Evolutionary conservation across 2,797 vertebrate genomes (phyloP).

Genomic region (Sebastes taczanowskii): DNA sequence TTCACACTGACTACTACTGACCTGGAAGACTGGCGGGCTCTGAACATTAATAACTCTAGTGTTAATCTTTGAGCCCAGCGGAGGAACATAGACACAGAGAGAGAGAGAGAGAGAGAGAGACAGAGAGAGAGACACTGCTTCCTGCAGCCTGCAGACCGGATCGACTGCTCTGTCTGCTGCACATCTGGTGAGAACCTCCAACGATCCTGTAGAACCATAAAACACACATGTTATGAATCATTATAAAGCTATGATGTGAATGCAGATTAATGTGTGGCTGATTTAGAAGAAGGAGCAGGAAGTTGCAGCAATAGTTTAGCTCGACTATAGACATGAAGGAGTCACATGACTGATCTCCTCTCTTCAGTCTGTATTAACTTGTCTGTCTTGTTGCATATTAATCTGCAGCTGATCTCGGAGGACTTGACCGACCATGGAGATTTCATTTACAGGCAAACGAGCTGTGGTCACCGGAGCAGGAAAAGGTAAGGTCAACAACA

Average conservation of each 20-base stretch:
- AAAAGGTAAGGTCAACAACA: no score
- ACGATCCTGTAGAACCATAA: not conserved
- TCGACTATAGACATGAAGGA: not conserved
- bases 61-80: not conserved
- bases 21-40: not conserved
- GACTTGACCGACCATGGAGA: no score
- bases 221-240: not conserved
- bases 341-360: not conserved
- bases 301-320: no score
- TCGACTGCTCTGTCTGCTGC: not conserved
- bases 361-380: no score
- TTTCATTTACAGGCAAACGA: no score
- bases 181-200: not conserved
- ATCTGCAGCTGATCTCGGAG: no score
- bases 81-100: not conserved
- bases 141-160: slow-evolving; percentile 1
- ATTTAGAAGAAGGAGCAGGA: no score
- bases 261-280: no score
- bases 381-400: no score
- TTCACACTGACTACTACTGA: not conserved
- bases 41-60: not conserved
- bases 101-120: no score
- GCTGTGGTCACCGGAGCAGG: no score
- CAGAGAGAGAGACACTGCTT: not conserved
- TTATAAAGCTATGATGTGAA: rapidly evolving